Conservation (phyloP, 2,113 vertebrate genomes). For the Phyllostomus hastatus region DNA sequence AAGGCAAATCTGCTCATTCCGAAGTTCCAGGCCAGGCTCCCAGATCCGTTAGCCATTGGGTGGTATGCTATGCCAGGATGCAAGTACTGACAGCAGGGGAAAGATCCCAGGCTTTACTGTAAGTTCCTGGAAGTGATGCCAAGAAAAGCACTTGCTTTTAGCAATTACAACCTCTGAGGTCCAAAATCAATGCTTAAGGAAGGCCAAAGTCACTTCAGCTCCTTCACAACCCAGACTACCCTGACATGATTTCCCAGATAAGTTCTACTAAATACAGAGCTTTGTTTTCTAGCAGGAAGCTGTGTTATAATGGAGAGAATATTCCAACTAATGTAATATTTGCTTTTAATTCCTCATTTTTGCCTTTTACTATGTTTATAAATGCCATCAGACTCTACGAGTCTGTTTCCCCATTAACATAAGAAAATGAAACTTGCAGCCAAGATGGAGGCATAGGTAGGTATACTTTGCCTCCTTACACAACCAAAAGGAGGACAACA, state of each 20-base stretch:
- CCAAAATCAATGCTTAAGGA: neutral
- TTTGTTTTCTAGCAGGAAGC: neutral
- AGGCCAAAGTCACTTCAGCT: neutral
- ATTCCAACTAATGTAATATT: neutral
- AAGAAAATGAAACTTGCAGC: neutral
- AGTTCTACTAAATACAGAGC: neutral
- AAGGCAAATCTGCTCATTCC: constrained; percentile 4
- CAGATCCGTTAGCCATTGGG: neutral
- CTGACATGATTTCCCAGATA: neutral
- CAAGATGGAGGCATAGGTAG: too few relatives aligned
- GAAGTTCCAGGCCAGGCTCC: neutral
- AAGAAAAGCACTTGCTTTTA: neutral
- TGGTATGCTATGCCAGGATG: neutral
- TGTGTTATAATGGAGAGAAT: neutral
- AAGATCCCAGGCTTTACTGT: neutral
- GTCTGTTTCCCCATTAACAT: neutral
- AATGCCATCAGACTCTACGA: neutral
- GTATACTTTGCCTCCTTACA: too few relatives aligned
- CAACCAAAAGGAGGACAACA: too few relatives aligned
- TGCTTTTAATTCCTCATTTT: neutral
- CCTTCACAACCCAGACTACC: neutral
- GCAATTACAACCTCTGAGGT: neutral
- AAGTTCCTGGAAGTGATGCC: neutral
- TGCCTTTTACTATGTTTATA: neutral
- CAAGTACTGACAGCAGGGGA: neutral